Conservation (phyloP, 2,888 invertebrate species). For the Thecocarcelia acutangulata region DNA sequence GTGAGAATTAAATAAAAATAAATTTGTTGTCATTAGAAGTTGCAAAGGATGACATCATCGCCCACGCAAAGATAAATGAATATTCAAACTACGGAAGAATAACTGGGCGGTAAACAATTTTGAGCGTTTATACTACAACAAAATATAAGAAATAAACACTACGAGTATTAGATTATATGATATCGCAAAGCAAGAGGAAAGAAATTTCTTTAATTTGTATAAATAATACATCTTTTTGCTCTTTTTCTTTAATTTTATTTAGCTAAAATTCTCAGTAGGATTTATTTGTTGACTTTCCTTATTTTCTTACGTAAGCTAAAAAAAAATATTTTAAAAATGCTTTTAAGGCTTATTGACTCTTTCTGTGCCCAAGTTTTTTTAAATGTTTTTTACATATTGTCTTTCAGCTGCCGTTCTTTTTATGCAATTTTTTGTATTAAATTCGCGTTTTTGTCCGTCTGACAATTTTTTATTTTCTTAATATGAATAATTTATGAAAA, state of each 20-base stretch:
- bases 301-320: too few relatives aligned
- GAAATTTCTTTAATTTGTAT: too few relatives aligned
- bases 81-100: slow-evolving; percentile 9
- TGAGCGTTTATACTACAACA: background rate
- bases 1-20: slow-evolving; percentile 40
- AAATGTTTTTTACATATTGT: slow-evolving; percentile 39
- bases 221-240: too few relatives aligned
- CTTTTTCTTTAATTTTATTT: too few relatives aligned
- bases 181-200: too few relatives aligned
- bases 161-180: background rate
- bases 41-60: slow-evolving; percentile 51
- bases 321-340: background rate
- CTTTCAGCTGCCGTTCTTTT: slow-evolving; percentile 53
- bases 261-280: too few relatives aligned
- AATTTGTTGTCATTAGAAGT: slow-evolving; percentile 19
- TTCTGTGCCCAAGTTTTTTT: slow-evolving; percentile 4
- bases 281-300: too few relatives aligned
- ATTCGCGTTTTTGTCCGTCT: slow-evolving; percentile 21
- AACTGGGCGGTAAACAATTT: background rate
- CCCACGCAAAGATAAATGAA: slow-evolving; percentile 32
- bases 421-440: slow-evolving; percentile 35
- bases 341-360: slow-evolving; percentile 21
- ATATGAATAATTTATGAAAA: slow-evolving; percentile 69
- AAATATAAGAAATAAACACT: background rate
- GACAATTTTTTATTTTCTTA: background rate